Evolutionary conservation across 2,888 invertebrate species (phyloP), one percentile per base, ranked within the genome.

Genomic region (Pharmacophagus antenor): DNA sequence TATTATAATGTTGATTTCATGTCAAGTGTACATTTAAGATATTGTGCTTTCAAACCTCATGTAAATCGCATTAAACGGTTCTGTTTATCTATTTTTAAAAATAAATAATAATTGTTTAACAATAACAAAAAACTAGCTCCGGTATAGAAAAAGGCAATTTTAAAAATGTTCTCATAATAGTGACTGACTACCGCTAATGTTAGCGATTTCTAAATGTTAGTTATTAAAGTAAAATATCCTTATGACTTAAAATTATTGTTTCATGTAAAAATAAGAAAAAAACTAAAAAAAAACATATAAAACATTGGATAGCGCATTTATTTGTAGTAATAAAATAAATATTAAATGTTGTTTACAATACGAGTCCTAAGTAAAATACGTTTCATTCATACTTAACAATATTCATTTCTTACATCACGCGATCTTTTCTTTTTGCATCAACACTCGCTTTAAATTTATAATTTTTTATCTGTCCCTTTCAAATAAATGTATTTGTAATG

Each of bases 191-290:
- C 63, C 61, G 62, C 63, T 66, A 67, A 58, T 65, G 59, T 68
- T 63, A 66, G 67, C 65, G 64, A 70, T 62, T 70, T 70, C 69
- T 70, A 70, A 69, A 67, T 70, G 70, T 70, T 70, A 70, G 69
- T 56, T 65, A 62, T 67, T 63, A 58, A 56, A 41, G 46, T 56
- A 60, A 60, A 60, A 47, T 51, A 59, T 50, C 42, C 49, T 27
- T 51, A 60, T 23, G 50, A 58, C 22, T 46, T 42, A 51, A 50
- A 42, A 56, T 61, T 56, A 61, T 56, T 61, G 56, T 61, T 61
- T 48, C 42, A 61, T 51, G 22, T 55, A 56, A 61, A 61, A 55
- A 47, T 18, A 44, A 55, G 23, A 31, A 56, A 56, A 56, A 52
- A 18, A 5, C 22, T 3, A 50, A 60, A 51, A 56, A 60, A 61